phyloP scores from a whole-genome alignment of 2,888 invertebrate genomes.

The Odontocolon sp. region DNA sequence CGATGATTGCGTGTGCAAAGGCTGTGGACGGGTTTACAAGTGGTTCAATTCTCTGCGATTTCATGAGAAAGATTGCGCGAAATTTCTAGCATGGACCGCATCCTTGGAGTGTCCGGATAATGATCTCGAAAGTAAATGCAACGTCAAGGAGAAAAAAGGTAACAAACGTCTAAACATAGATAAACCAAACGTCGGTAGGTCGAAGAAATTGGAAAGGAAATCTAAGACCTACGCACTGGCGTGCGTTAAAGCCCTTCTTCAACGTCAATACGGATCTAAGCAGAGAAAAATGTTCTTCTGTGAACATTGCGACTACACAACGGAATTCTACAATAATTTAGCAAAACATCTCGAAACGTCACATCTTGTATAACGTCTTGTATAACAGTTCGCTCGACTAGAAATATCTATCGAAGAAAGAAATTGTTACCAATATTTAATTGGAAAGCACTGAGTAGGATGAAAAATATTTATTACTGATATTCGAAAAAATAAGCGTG shows the following conservation, averaged over 20 bases:
- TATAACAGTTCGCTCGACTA: conserved; percentile 33
- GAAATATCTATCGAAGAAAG: neutral
- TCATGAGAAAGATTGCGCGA: conserved; percentile 45
- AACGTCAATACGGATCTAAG: conserved; percentile 59
- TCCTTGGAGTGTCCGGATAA: too few relatives aligned
- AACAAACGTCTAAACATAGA: too few relatives aligned
- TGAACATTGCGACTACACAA: conserved; percentile 52
- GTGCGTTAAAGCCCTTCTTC: too few relatives aligned
- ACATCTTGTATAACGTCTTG: conserved; percentile 55
- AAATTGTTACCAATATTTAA: neutral
- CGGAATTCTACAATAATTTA: conserved; percentile 60
- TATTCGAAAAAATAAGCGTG: neutral
- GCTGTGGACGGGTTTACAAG: conserved; percentile 51
- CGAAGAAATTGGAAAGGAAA: too few relatives aligned
- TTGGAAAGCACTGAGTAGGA: neutral
- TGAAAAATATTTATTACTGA: neutral
- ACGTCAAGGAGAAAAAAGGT: too few relatives aligned
- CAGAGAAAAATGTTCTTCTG: conserved; percentile 59
- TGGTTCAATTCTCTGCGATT: conserved; percentile 46
- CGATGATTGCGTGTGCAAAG: conserved; percentile 38
- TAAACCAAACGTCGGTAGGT: too few relatives aligned
- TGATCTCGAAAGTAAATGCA: too few relatives aligned
- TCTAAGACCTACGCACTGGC: too few relatives aligned
- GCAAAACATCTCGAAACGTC: conserved; percentile 58
- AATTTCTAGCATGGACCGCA: too few relatives aligned